Evolutionary conservation across 2,888 invertebrate species (phyloP), one percentile per base, ranked within the genome.

Genomic region (Trisateles emortualis): DNA sequence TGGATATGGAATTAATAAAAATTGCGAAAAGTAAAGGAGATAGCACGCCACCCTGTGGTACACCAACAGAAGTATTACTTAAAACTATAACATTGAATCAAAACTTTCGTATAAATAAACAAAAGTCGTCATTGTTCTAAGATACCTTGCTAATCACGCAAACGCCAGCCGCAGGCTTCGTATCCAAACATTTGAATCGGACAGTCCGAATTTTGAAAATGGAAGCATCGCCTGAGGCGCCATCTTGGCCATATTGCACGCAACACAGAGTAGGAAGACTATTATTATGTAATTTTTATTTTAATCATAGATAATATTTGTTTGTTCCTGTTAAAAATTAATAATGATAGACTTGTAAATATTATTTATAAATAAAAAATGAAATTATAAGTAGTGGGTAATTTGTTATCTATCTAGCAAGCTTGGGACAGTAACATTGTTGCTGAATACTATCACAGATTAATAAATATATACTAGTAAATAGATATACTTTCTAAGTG

Each of bases 201-300:
- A 60, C 57, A 52, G 51, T 30, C 32, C 44, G 39, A 64, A 64
- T 59, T 78, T 77, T 79, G 79, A 81, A 84, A 84, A 85, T 86
- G 86, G 87, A 83, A 87, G 83, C 83, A 73, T 59, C 55, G 85
- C 88, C 81, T 48, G 72, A 51, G 72, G 86, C 80, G 66, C 64
- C 68, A 63, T 72, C 52, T 71, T 64, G 64, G 81, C 83, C 89
- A 90, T 90, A 90, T 81, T 67, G 88, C 90, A 89, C 88, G 90
- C 86, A 75, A 88, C 78, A n/a, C 0, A 16, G 9, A 68, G 61
- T 58, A 19, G 59, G 40, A 38, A 9, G 50, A 66, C 67, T 58
- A 68, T 72, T 61, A 75, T 76, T 75, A 76, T 68, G 46, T 57
- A 50, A 54, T 61, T 59, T 52, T 53, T 39, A 57, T 49, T 65